These are phyloP conservation scores for Heliocidaris erythrogramma DNA, from an alignment of 35 echinoderm and acorn worm species.

Conservation along the genomic window DNA sequence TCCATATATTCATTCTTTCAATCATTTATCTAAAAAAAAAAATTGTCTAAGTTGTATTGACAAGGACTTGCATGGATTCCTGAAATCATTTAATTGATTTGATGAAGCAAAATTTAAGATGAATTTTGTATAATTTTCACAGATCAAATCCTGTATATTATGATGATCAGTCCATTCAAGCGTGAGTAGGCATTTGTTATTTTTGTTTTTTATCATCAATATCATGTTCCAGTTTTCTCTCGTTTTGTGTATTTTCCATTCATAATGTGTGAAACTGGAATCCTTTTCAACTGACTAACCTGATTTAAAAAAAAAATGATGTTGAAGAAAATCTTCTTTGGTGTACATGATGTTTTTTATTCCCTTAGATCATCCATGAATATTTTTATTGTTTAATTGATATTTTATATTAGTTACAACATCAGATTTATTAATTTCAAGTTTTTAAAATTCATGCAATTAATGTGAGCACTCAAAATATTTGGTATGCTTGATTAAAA, in stretches of 20 bases:
- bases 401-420: no score
- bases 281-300: no score
- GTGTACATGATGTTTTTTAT: not conserved
- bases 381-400: no score
- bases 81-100: not conserved
- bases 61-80: not conserved
- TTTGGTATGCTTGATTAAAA: not conserved
- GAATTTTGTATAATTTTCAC: constrained; percentile 34
- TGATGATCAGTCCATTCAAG: constrained; percentile 66
- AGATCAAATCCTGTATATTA: constrained; percentile 73
- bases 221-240: not conserved
- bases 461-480: not conserved
- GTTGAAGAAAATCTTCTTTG: no score
- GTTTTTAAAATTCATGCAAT: not conserved
- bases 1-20: not conserved
- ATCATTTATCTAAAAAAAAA: not conserved
- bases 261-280: not conserved
- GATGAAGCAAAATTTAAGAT: constrained; percentile 3
- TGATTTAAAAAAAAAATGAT: no score
- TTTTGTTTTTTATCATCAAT: not conserved
- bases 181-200: constrained; percentile 52
- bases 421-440: no score
- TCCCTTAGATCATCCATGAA: not conserved
- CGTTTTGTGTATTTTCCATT: not conserved
- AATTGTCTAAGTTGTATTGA: not conserved